These are phyloP conservation scores for Cyanoliseus patagonus DNA, from an alignment of 2,113 vertebrate genomes.

Conservation along the genomic window DNA sequence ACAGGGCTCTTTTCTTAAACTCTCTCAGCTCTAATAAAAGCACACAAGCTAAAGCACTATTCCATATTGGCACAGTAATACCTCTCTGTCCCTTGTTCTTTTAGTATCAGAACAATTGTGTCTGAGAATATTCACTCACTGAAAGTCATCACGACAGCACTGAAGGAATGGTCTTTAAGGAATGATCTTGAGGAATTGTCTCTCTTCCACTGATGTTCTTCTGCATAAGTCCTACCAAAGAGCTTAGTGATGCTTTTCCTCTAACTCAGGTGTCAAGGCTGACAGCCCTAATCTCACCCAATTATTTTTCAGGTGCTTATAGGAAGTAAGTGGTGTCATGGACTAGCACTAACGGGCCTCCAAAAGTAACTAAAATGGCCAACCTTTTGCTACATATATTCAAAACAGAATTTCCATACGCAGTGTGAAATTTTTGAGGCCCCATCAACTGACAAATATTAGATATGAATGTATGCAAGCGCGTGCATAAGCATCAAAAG, in stretches of 20 bases:
- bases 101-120: neutral
- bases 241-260: neutral
- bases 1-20: conserved; percentile 44
- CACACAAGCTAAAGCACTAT: neutral
- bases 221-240: neutral
- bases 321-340: neutral
- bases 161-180: neutral
- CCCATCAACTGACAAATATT: neutral
- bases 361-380: neutral
- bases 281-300: neutral
- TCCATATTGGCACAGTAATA: neutral
- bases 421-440: neutral
- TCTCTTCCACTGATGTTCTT: neutral
- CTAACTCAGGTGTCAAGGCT: neutral
- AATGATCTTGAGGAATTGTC: neutral
- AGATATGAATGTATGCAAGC: neutral
- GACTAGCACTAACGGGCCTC: neutral
- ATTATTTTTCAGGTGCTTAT: neutral
- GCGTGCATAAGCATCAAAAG: neutral
- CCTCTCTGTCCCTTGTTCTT: neutral
- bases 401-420: neutral
- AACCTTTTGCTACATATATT: neutral
- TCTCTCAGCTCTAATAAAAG: conserved; percentile 19
- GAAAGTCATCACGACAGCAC: neutral
- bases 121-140: neutral